These are phyloP conservation scores for Neoarius graeffei DNA, from an alignment of 2,113 vertebrate species.

Conservation along the genomic window DNA sequence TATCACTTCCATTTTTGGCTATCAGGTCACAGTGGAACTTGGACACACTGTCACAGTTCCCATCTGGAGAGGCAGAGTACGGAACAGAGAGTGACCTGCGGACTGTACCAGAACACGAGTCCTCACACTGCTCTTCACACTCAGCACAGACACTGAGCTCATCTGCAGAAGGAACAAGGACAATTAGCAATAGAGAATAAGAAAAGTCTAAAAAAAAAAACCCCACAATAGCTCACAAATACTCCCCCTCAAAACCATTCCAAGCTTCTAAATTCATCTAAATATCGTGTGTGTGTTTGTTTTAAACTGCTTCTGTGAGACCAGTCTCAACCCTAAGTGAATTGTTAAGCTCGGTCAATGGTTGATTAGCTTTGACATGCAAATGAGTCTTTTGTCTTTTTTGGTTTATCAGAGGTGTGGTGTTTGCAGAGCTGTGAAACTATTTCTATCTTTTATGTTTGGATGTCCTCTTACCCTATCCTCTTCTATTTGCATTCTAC, in stretches of 20 bases:
- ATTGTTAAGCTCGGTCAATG: constrained; percentile 32
- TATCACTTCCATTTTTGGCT: constrained; percentile 81
- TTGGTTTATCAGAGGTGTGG: constrained; percentile 56
- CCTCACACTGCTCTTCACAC: constrained; percentile 77
- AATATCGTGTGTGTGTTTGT: neutral
- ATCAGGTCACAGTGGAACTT: constrained; percentile 88
- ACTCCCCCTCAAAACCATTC: constrained; percentile 12
- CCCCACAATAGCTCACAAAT: neutral
- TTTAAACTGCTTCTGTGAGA: constrained; percentile 28
- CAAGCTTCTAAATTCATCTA: neutral
- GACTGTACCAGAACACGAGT: constrained; percentile 67
- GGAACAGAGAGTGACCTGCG: constrained; percentile 75
- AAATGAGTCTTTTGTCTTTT: constrained; percentile 56
- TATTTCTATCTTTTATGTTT: constrained; percentile 40
- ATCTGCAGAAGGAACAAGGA: constrained; percentile 73
- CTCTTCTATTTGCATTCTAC: constrained; percentile 39
- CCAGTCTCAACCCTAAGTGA: neutral
- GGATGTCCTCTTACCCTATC: constrained; percentile 23
- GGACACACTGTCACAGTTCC: constrained; percentile 77
- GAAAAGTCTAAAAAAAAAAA: neutral
- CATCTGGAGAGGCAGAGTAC: constrained; percentile 76
- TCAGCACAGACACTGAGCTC: constrained; percentile 81
- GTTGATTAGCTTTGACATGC: constrained; percentile 55
- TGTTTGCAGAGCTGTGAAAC: constrained; percentile 48
- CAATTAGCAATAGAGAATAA: constrained; percentile 27